Conservation (phyloP, 2,888 invertebrate genomes). For the Crossocerus cetratus region DNA sequence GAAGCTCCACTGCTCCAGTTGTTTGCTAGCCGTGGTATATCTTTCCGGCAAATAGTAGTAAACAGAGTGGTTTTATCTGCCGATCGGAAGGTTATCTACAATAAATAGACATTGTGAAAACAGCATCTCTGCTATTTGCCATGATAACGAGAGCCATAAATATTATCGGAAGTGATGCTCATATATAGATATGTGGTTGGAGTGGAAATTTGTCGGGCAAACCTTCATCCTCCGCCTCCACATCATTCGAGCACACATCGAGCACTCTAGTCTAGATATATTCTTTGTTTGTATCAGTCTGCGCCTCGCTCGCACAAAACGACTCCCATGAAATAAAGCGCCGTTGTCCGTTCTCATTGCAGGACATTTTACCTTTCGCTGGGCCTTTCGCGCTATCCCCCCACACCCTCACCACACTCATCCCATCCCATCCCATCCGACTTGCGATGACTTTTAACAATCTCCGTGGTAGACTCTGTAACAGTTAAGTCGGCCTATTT, state of each 20-base stretch:
- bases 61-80: constrained; percentile 1
- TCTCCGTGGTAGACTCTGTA: not conserved
- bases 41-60: not conserved
- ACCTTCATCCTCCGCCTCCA: no score
- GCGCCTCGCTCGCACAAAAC: not conserved
- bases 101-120: not conserved
- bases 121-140: not conserved
- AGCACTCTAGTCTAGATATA: no score
- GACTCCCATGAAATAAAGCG: not conserved
- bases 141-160: not conserved
- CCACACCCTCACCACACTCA: constrained; percentile 5
- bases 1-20: no score
- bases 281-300: no score
- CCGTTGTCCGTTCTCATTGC: constrained; percentile 17
- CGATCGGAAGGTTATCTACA: not conserved
- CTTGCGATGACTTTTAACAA: constrained; percentile 17
- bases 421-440: constrained; percentile 1
- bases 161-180: not conserved
- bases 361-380: constrained; percentile 38
- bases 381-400: constrained; percentile 19
- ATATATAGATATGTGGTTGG: no score
- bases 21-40: no score
- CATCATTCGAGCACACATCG: no score
- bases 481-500: constrained; percentile 1
- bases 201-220: no score